Base-by-base conservation (phyloP, 2,113 vertebrate genomes). In the Apodemus speciosus region DNA sequence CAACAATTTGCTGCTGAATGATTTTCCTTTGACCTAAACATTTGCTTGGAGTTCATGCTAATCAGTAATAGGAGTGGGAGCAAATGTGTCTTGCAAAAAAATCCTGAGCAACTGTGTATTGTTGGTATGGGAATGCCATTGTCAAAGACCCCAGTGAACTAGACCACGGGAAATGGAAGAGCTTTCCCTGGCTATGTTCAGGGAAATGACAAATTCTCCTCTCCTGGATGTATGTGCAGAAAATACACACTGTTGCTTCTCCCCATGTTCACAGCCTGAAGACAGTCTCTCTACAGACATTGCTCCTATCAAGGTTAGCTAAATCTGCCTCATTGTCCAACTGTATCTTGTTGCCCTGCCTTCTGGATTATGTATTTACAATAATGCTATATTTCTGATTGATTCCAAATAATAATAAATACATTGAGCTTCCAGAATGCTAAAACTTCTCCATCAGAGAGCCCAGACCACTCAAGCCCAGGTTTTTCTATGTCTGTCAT, bases 21-120 rank as follows among this genome's bases (percentile, higher is more conserved):
- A 93, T 88, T 92, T 58, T 71, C 40, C 30, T 92, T 86, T 53
- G 38, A 85, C 38, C 58, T 87, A 53, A 76, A 60, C 43, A 84
- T 68, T 94, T 93, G 32, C n/a, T 13, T 80, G 16, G 38, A 21
- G n/a, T 81, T 87, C 80, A 91, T 66, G 6, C 46, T 62, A 90
- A 72, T 21, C 11, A 62, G 7, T 32, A 53, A 60, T 40, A 40
- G 13, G 21, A 27, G 13, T 23, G 23, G 13, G 1, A 60, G 1
- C 23, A 60, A 40, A 13, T 40, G 56, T 56, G 56, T 56, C 16
- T 16, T 56, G 56, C 56, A 56, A 18, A 56, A 60, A 40, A 40
- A 13, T 4, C n/a, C 53, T 40, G 23, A 81, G 23, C 11, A 60
- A 58, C 30, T 40, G n/a, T 81, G 56, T 15, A 40, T 60, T 60